Evolutionary conservation across 2,888 invertebrate genomes (phyloP).

Genomic region (Drosophila quasianomalipes): DNA sequence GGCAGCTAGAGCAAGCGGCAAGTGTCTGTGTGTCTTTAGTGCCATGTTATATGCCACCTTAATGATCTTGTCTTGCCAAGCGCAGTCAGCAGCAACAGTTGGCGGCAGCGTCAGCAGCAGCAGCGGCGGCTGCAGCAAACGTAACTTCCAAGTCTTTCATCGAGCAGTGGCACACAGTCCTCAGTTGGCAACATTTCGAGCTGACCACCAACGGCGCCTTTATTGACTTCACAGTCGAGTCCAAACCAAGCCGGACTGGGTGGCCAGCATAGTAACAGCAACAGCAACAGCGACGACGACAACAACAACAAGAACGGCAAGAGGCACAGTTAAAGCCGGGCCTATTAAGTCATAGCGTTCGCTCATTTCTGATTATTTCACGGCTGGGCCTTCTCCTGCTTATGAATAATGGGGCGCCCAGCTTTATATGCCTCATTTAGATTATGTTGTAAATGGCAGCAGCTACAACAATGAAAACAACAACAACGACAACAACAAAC

Average conservation of each 20-base stretch:
- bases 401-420: constrained; percentile 73
- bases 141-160: constrained; percentile 49
- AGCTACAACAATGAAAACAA: constrained; percentile 27
- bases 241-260: constrained; percentile 56
- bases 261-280: constrained; percentile 46
- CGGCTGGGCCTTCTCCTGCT: constrained; percentile 61
- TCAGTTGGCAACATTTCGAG: constrained; percentile 75
- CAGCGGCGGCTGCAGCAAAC: constrained; percentile 25
- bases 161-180: constrained; percentile 56
- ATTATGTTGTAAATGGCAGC: constrained; percentile 79
- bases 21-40: constrained; percentile 79
- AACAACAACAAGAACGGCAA: constrained; percentile 40
- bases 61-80: constrained; percentile 83
- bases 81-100: constrained; percentile 44
- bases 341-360: constrained; percentile 84
- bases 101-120: constrained; percentile 18
- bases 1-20: constrained; percentile 61
- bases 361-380: constrained; percentile 76
- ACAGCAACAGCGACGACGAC: constrained; percentile 35
- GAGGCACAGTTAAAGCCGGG: constrained; percentile 63
- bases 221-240: constrained; percentile 80
- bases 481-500: constrained; percentile 23
- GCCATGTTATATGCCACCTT: constrained; percentile 83
- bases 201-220: constrained; percentile 84
- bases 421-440: constrained; percentile 73